Conservation (phyloP, 2,888 invertebrate genomes). For the Drosophila nr. perissopoda region DNA sequence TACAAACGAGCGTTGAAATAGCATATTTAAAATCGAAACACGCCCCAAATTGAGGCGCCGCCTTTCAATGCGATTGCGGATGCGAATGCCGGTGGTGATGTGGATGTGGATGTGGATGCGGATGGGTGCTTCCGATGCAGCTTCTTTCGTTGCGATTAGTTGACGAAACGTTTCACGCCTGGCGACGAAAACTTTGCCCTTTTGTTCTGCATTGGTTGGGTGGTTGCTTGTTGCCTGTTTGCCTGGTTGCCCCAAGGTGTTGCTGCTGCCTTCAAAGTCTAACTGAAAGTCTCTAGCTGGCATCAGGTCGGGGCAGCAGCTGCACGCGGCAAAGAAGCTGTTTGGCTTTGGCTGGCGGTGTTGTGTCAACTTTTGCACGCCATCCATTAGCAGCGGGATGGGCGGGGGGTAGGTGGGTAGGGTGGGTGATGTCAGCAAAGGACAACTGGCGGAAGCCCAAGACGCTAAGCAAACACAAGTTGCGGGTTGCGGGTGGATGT, state of each 20-base stretch:
- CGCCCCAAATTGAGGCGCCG: conserved; percentile 30
- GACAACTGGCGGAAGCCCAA: conserved; percentile 56
- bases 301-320: conserved; percentile 51
- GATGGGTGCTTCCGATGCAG: conserved; percentile 34
- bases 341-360: conserved; percentile 68
- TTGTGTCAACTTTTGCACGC: conserved; percentile 79
- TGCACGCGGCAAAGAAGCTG: conserved; percentile 65
- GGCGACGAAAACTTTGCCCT: conserved; percentile 74
- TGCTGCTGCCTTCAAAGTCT: conserved; percentile 35
- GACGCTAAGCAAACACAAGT: conserved; percentile 73
- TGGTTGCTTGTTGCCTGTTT: conserved; percentile 2
- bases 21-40: conserved; percentile 53
- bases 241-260: conserved; percentile 9
- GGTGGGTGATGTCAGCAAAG: conserved; percentile 16
- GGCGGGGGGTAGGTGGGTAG: not conserved
- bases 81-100: conserved; percentile 10
- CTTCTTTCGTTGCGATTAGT: conserved; percentile 66
- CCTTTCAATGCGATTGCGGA: conserved; percentile 19
- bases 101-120: conserved; percentile 16
- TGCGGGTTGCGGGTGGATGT: conserved; percentile 28
- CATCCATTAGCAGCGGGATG: conserved; percentile 63
- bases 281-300: conserved; percentile 23
- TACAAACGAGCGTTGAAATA: not conserved
- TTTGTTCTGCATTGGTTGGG: conserved; percentile 48
- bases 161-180: conserved; percentile 82